A percentile compares a stretch with the other conserved stretches of the same genome.
Evolutionary conservation across 2,113 vertebrate species (phyloP).

Genomic region (Peucedramus taeniatus): DNA sequence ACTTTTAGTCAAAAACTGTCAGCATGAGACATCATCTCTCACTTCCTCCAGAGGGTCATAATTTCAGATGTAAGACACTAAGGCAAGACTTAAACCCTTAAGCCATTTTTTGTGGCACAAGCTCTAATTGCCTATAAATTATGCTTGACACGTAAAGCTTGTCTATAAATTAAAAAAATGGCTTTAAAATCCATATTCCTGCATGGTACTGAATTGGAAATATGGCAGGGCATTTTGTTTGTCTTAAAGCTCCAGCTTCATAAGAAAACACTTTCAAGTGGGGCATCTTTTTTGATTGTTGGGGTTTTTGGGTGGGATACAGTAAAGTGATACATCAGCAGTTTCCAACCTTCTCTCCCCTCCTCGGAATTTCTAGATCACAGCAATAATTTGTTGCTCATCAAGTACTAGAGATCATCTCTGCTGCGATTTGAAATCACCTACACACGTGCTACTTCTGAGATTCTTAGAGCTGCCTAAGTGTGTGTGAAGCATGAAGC

Average conservation of each 20-base stretch:
- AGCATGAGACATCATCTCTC: neutral
- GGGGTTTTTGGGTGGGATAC: neutral
- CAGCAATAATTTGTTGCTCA: neutral
- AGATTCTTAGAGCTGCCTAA: neutral
- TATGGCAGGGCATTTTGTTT: neutral
- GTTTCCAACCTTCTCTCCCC: neutral
- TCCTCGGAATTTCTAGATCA: neutral
- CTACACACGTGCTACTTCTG: neutral
- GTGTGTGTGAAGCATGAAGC: neutral
- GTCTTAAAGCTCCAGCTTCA: neutral
- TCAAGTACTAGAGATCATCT: neutral
- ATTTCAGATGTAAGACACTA: neutral
- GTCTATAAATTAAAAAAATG: neutral
- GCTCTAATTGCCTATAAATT: constrained; percentile 12
- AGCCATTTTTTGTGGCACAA: neutral
- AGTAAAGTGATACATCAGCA: neutral
- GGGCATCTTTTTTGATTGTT: neutral
- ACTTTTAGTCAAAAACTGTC: neutral
- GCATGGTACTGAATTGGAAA: neutral
- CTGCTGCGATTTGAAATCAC: constrained; percentile 47
- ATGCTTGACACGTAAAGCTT: neutral
- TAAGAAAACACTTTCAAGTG: neutral
- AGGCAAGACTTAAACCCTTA: neutral
- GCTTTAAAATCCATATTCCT: neutral
- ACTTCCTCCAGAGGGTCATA: neutral